Evolutionary conservation across 2,113 vertebrate genomes (phyloP).

Genomic region (Tragelaphus imberbis): DNA sequence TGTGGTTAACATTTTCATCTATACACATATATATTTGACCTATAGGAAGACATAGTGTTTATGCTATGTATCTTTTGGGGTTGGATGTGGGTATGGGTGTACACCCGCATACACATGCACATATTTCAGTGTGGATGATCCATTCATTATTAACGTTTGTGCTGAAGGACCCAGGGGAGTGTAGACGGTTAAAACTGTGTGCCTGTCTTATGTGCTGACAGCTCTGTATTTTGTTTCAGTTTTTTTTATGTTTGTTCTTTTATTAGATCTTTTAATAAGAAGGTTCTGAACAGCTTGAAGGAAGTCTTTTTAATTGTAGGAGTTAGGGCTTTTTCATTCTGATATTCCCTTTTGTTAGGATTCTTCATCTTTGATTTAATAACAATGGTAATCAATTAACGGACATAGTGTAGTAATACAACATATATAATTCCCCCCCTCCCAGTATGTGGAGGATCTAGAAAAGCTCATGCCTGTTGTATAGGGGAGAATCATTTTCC

Average conservation of each 20-base stretch:
- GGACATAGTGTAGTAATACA: not conserved
- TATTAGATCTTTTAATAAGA: not conserved
- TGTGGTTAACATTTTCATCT: not conserved
- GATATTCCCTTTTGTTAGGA: not conserved
- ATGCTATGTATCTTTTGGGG: not conserved
- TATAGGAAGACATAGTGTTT: not conserved
- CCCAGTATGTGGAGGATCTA: not conserved
- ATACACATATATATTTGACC: not conserved
- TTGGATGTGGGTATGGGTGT: not conserved
- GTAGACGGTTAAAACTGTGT: not conserved
- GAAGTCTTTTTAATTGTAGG: slow-evolving; percentile 4
- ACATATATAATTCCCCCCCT: not conserved
- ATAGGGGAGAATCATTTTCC: not conserved
- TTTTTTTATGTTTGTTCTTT: slow-evolving; percentile 35
- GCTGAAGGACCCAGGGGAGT: not conserved
- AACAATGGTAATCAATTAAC: not conserved
- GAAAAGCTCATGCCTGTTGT: not conserved
- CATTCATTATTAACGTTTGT: not conserved
- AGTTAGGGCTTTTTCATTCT: not conserved
- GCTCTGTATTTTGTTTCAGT: not conserved
- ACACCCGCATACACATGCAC: not conserved
- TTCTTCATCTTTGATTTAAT: slow-evolving; percentile 11
- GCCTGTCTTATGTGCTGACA: not conserved
- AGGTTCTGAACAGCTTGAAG: slow-evolving; percentile 3
- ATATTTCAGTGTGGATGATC: not conserved